phyloP scores from a whole-genome alignment of 30 jellyfish, hydroid and myxozoan genomes.

The Rhopilema esculentum region DNA sequence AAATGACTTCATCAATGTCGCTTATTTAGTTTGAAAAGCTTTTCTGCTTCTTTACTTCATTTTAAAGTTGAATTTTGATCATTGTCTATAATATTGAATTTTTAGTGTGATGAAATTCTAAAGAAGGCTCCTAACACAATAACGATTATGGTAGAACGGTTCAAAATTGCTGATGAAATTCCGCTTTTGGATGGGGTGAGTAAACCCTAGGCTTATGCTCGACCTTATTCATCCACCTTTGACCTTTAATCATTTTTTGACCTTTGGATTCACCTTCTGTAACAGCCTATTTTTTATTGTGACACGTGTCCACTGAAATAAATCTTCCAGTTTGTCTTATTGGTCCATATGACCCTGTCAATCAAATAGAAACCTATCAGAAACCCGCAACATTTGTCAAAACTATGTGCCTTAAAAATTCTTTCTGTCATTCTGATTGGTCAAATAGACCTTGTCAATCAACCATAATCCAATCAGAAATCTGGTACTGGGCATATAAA shows the following conservation, averaged over 20 bases:
- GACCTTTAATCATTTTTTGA: not conserved
- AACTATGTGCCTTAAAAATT: not conserved
- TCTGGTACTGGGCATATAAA: no score
- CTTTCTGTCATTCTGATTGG: not conserved
- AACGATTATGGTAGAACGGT: constrained; percentile 62
- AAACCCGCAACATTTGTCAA: no score
- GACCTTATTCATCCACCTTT: no score
- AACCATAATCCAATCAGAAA: not conserved
- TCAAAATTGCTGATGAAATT: constrained; percentile 60
- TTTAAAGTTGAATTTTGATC: not conserved
- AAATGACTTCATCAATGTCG: no score
- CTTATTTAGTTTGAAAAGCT: no score
- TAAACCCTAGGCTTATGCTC: not conserved
- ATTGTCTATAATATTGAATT: not conserved
- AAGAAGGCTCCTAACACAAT: constrained; percentile 64
- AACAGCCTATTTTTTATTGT: no score
- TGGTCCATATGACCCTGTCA: no score
- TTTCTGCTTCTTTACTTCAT: not conserved
- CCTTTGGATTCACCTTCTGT: not conserved
- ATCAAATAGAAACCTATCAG: no score
- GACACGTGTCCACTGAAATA: no score
- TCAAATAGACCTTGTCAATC: not conserved
- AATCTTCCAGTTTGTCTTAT: not conserved
- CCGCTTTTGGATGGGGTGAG: constrained; percentile 66
- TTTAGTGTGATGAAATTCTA: constrained; percentile 63